Evolutionary conservation across 2,113 vertebrate genomes (phyloP), one percentile per base, ranked within the genome.

Genomic region (Marmota monax): DNA sequence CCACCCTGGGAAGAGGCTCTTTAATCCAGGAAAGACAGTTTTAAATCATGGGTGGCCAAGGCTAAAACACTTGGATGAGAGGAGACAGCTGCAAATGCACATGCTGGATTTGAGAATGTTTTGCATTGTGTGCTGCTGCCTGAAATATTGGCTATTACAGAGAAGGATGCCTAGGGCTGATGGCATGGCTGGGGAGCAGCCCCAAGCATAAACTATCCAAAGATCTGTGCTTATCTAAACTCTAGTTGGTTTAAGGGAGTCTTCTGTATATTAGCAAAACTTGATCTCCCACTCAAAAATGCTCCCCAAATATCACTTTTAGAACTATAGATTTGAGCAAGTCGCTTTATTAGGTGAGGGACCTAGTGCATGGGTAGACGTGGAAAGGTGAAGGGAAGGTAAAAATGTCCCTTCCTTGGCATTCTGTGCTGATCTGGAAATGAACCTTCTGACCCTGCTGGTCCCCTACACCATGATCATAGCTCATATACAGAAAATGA

Each of bases 61-160:
- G 96, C 90, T 98, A 98, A 96, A 97, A 92, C 96, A 96, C 93
- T 97, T 97, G 95, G 73, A 96, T 32, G 11, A 48, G 80, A 96
- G 63, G 80, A 97, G 88, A 96, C 96, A 97, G 96, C 97, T 97
- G 97, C 95, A 96, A 74, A 95, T 3, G 14, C 37, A 29, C n/a
- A 56, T 88, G 58, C 88, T 97, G 74, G 78, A 95, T 95, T 97
- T 95, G 92, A 90, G 96, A 96, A 74, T 25, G 0, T 77, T 95
- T 93, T 95, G 58, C 72, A 70, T 51, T 72, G 76, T 89, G 80
- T 27, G 2, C 87, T 88, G 67, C 61, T 69, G 42, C 42, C 7
- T 63, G 9, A 63, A 63, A 63, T 92, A 61, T 87, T 70, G 65
- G 53, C 80, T 61, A 39, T 51, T 70, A 37, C 5, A 78, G 45